A percentile compares a stretch with the other conserved stretches of the same genome.
These are phyloP conservation scores for Cataglyphis albicans DNA, from an alignment of 2,888 invertebrate species.

Conservation along the genomic window DNA sequence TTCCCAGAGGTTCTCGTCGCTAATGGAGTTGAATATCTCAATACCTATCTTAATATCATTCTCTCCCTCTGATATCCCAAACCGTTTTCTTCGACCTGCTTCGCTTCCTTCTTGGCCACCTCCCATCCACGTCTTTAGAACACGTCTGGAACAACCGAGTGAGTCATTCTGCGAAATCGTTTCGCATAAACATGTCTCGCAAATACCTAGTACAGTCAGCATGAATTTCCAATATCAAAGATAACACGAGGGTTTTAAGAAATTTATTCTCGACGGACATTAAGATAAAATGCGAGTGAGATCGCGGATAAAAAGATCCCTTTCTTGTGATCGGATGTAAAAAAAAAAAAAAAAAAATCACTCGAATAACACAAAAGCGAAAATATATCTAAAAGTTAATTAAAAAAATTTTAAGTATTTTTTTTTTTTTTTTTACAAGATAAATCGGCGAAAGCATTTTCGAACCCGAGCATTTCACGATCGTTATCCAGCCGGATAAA, in stretches of 20 bases:
- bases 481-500: slow-evolving; percentile 10
- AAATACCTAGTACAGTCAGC: slow-evolving; percentile 60
- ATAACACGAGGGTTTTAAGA: slow-evolving; percentile 67
- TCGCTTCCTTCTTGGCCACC: slow-evolving; percentile 11
- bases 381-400: background rate
- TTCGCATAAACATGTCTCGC: slow-evolving; percentile 77
- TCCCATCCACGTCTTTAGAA: slow-evolving; percentile 31
- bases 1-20: slow-evolving; percentile 59
- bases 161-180: slow-evolving; percentile 72
- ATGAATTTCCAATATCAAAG: slow-evolving; percentile 74
- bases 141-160: slow-evolving; percentile 59
- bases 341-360: background rate
- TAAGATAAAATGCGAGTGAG: slow-evolving; percentile 66
- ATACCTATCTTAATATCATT: slow-evolving; percentile 74
- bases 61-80: slow-evolving; percentile 40
- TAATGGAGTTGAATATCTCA: slow-evolving; percentile 75
- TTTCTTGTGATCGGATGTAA: slow-evolving; percentile 1
- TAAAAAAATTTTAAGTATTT: background rate
- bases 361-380: background rate
- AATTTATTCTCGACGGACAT: slow-evolving; percentile 64
- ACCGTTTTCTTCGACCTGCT: slow-evolving; percentile 19
- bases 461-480: background rate
- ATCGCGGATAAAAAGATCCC: background rate
- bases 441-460: background rate
- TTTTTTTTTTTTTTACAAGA: background rate